These are phyloP conservation scores for Phylloscopus trochiloides DNA, from an alignment of 2,113 vertebrate species.

Conservation along the genomic window DNA sequence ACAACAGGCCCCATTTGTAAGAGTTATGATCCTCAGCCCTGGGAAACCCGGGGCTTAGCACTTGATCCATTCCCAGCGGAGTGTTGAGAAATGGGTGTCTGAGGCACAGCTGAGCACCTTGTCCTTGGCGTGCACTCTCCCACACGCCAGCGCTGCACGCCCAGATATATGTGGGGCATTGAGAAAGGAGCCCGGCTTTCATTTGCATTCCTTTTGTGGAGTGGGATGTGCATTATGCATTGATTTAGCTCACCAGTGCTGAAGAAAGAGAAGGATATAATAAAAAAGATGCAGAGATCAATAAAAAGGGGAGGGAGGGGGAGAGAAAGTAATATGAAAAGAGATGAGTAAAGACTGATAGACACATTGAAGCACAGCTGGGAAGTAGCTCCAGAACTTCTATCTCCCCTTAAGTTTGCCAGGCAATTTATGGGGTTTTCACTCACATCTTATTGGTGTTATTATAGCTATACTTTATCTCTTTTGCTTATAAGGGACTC, in stretches of 20 bases:
- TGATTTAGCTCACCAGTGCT: constrained; percentile 50
- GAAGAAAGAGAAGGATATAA: constrained; percentile 54
- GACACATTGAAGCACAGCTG: constrained; percentile 5
- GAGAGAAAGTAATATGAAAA: constrained; percentile 43
- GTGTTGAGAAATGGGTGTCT: constrained; percentile 19
- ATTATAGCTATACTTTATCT: constrained; percentile 9
- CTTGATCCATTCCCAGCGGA: not conserved
- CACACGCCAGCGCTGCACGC: not conserved
- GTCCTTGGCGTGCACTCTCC: constrained; percentile 41
- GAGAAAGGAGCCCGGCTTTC: constrained; percentile 40
- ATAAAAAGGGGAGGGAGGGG: constrained; percentile 31
- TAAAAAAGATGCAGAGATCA: constrained; percentile 63
- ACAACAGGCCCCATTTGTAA: not conserved
- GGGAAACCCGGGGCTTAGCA: not conserved
- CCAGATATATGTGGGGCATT: constrained; percentile 16
- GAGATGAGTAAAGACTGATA: constrained; percentile 51
- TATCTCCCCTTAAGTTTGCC: constrained; percentile 2
- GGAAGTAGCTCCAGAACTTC: constrained; percentile 22
- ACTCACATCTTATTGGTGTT: not conserved
- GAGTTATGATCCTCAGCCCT: not conserved
- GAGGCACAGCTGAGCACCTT: constrained; percentile 47
- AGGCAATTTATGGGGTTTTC: constrained; percentile 21
- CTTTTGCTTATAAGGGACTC: not conserved
- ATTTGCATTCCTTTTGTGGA: constrained; percentile 69
- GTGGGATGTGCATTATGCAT: constrained; percentile 57